Base-by-base conservation (phyloP, 2,888 invertebrate genomes). In the Koerneria pararmatus region DNA sequence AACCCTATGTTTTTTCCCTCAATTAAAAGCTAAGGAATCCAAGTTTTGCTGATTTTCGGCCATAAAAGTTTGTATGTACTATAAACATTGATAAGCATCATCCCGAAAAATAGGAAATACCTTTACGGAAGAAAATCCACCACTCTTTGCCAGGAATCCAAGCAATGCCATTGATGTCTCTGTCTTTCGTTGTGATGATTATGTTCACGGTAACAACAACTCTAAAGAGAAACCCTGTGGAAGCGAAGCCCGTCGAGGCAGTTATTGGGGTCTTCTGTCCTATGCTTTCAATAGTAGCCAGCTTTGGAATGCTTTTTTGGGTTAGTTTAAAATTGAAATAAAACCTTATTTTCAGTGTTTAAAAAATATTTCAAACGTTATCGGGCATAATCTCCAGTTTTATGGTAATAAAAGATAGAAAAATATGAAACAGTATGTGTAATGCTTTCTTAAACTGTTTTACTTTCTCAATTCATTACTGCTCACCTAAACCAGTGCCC, bases 271-370 rank as follows among this genome's bases (percentile, higher is more conserved):
- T 83, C 8, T 62, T 82, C 29, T 82, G 80, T 56, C 81, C 82
- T 24, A 71, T 80, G n/a, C 65, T 83, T n/a, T 79, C 83, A 27
- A 54, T 83, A 22, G 71, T 70, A 34, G 80, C 81, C 8, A 75
- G 78, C 1, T 82, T 82, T 66, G 82, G 82, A 53, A 69, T 75
- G 32, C 63, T 83, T 15, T 82, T 82, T 69, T 82, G 79, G 81
- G 74, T 78, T 56, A 54, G 68, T 57, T 61, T 11, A 41, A 4
- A 6, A n/a, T n/a, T 27, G 8, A 11, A n/a, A 57, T 15, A 32
- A 8, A 57, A 19, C 11, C 29, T n/a, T 19, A 46, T 46, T 46
- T 46, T 46, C 15, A 15, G 15, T 15, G 15, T 46, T n/a, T 46
- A 46, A n/a, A 46, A n/a, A 46, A 46, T 46, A 15, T 46, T 46